A percentile compares a stretch with the other conserved stretches of the same genome.
phyloP scores from a whole-genome alignment of 2,797 vertebrate species.

The Phrynocephalus forsythii region DNA sequence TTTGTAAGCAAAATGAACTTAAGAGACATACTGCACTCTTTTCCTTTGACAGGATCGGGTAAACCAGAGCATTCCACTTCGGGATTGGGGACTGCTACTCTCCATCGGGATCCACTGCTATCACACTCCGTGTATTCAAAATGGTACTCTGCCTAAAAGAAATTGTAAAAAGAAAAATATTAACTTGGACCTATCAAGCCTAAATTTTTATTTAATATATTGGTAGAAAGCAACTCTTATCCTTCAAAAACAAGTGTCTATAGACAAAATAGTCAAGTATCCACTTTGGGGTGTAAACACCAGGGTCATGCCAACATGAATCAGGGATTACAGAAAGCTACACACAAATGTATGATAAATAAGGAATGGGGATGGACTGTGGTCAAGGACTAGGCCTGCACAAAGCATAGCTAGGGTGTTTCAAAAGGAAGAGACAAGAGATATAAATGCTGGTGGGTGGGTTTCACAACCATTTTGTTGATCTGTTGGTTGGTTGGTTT shows the following conservation, averaged over 20 bases:
- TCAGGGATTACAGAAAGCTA: background rate
- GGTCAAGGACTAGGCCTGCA: background rate
- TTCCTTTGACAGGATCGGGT: conserved; percentile 93
- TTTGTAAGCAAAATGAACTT: background rate
- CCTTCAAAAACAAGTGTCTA: background rate
- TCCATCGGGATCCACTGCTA: conserved; percentile 94
- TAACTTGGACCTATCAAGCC: conserved; percentile 64
- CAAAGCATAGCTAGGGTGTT: background rate
- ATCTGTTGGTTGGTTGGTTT: no score
- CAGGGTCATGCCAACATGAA: background rate
- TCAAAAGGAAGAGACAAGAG: background rate
- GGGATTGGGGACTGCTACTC: conserved; percentile 92
- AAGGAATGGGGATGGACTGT: background rate
- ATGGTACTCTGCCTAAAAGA: conserved; percentile 92
- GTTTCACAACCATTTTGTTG: no score
- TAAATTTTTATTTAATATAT: conserved; percentile 49
- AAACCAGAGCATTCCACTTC: conserved; percentile 86
- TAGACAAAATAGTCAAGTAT: background rate
- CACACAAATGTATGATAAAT: background rate
- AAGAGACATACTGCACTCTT: conserved; percentile 93
- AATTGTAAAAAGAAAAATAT: conserved; percentile 74
- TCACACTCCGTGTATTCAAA: conserved; percentile 98
- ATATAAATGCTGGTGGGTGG: background rate
- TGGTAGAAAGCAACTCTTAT: background rate
- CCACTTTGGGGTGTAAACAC: background rate